Base-by-base conservation (phyloP, 1,140 invertebrate species). In the Drosophila cardini region DNA sequence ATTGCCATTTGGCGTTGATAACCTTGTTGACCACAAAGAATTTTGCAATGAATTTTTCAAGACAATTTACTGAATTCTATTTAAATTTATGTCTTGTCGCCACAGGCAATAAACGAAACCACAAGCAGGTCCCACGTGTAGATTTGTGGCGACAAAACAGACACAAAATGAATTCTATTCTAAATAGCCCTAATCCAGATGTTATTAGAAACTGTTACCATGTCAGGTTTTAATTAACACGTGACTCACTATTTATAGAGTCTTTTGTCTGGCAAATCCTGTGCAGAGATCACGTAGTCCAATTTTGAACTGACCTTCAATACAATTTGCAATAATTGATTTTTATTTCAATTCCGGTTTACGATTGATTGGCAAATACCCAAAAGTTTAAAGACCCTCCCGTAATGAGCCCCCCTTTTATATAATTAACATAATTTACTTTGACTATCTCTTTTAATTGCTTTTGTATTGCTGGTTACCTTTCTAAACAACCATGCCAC, bases 21-120 rank as follows among this genome's bases (percentile, higher is more conserved):
- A 89, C 84, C 84, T 87, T 83, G 84, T 87, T 89, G 84, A 89
- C 80, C 84, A 74, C 84, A 84, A 26, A 83, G 72, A 83, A 78
- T 53, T 77, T 38, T 38, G 21, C 36, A 38, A 38, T 38, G 36
- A 38, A 38, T 4, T 38, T 86, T 87, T 63, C 72, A 86, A 72
- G 62, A 73, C 72, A 85, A 85, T 72, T 76, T 74, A 42, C 61
- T 45, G 72, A 62, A 46, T 56, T 65, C 38, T 43, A 76, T 56
- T 62, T 46, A 40, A 68, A 77, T 80, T 83, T 52, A 80, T 89
- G 72, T 56, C 62, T 50, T 43, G 43, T 58, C 68, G 67, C 79
- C 65, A 58, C 67, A 16, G 62, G 79, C 61, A 67, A 83, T 79
- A 76, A 82, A 71, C 57, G 60, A 67, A 86, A 86, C 67, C 42